These are phyloP conservation scores for Falco concolor DNA, from an alignment of 2,797 vertebrate genomes.

Conservation along the genomic window DNA sequence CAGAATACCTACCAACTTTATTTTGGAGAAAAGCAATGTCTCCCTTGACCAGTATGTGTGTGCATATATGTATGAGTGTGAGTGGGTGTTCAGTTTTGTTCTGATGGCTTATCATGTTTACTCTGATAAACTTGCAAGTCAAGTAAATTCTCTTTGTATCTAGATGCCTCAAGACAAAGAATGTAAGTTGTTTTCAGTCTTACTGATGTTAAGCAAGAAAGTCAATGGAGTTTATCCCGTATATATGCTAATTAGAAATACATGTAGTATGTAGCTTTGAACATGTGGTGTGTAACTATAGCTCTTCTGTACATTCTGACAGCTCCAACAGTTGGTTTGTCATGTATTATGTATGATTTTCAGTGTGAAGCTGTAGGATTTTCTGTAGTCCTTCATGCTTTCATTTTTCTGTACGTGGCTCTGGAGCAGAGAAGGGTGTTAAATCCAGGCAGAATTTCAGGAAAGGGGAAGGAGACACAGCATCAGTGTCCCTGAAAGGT, in stretches of 20 bases:
- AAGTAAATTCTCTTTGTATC: not conserved
- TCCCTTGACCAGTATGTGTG: not conserved
- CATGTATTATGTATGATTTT: not conserved
- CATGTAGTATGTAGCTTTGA: not conserved
- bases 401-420: not conserved
- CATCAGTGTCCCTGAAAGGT: too few species aligned
- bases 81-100: not conserved
- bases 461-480: not conserved
- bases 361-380: not conserved
- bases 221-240: not conserved
- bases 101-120: not conserved
- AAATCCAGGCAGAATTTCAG: not conserved
- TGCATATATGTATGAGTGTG: not conserved
- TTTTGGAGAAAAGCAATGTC: not conserved
- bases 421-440: not conserved
- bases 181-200: not conserved
- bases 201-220: not conserved
- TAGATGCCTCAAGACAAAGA: not conserved
- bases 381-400: not conserved
- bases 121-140: not conserved
- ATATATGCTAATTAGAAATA: not conserved
- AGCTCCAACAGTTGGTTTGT: not conserved
- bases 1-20: not conserved
- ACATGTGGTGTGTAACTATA: fast-evolving
- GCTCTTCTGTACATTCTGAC: not conserved